Evolutionary conservation across 2,888 invertebrate genomes (phyloP), one percentile per base, ranked within the genome.

Genomic region (Schrankia costaestrigalis): DNA sequence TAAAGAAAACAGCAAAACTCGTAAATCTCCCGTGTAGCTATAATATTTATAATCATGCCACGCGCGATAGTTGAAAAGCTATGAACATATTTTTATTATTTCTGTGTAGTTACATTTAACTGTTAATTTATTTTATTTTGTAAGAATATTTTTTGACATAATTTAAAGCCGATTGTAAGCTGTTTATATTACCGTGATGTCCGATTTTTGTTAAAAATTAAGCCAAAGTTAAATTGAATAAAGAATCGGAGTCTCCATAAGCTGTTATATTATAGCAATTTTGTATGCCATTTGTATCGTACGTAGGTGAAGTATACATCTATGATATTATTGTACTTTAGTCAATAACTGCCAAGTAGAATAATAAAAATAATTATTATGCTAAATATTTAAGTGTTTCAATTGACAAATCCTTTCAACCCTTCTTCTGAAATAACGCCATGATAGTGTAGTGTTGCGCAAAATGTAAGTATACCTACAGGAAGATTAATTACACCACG

Each of bases 311-410:
- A 49, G 51, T 56, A 56, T 71, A 66, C 63, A 66, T 63, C 68
- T 73, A 72, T 64, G 59, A 65, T 70, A 64, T 68, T 69, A 63
- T 67, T 62, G 47, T 71, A 71, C 53, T 63, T 66, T 74, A 78
- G 78, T 78, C 72, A 76, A 69, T 73, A 77, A 80, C 79, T 83
- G 82, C 81, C 81, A 82, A 76, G 55, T 75, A 72, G 69, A 64
- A 58, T 69, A 60, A 67, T 10, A 13, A n/a, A 21, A 25, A 2
- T 13, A 25, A 13, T n/a, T 63, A 61, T 64, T 64, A 54, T 58
- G 62, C 57, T 44, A 41, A 33, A 52, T 23, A 52, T 31, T 37
- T 43, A 45, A 18, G 6, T 3, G 33, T 19, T 28, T 61, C 59
- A 69, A 39, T 58, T 65, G 63, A n/a, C n/a, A n/a, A 25, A 13